Conservation (phyloP, 2,113 vertebrate genomes). For the Lophura nycthemera region DNA sequence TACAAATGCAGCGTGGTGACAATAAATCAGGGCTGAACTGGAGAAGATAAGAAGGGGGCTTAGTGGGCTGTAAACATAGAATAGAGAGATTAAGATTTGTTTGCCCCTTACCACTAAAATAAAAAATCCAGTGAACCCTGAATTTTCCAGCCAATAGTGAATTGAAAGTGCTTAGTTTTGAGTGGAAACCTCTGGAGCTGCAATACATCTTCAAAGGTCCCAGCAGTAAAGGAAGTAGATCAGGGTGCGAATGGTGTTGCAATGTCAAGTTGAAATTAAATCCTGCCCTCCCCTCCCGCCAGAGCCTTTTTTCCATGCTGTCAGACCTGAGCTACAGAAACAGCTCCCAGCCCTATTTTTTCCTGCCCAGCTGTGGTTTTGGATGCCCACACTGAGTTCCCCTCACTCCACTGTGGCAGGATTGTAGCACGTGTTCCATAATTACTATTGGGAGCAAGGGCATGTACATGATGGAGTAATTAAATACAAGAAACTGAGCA, state of each 20-base stretch:
- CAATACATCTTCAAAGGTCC: neutral
- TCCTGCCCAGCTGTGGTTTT: neutral
- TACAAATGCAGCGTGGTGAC: constrained; percentile 55
- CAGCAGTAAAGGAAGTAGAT: neutral
- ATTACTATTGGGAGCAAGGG: neutral
- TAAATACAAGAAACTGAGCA: neutral
- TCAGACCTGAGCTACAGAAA: neutral
- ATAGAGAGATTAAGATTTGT: constrained; percentile 72
- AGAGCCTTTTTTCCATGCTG: neutral
- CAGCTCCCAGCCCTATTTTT: neutral
- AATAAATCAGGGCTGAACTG: constrained; percentile 71
- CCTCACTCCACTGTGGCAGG: rapidly evolving
- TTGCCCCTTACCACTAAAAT: constrained; percentile 58
- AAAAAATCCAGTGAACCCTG: constrained; percentile 38
- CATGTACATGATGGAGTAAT: rapidly evolving
- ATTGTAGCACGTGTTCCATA: rapidly evolving
- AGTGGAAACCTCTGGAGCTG: neutral
- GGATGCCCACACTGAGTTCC: rapidly evolving
- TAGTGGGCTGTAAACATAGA: constrained; percentile 48
- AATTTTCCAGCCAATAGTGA: neutral
- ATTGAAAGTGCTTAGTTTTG: neutral
- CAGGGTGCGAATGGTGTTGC: neutral
- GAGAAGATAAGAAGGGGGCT: constrained; percentile 64
- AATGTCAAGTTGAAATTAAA: neutral
- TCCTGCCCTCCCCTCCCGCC: neutral